Evolutionary conservation across 2,113 vertebrate genomes (phyloP).

Genomic region (Isurus oxyrinchus): DNA sequence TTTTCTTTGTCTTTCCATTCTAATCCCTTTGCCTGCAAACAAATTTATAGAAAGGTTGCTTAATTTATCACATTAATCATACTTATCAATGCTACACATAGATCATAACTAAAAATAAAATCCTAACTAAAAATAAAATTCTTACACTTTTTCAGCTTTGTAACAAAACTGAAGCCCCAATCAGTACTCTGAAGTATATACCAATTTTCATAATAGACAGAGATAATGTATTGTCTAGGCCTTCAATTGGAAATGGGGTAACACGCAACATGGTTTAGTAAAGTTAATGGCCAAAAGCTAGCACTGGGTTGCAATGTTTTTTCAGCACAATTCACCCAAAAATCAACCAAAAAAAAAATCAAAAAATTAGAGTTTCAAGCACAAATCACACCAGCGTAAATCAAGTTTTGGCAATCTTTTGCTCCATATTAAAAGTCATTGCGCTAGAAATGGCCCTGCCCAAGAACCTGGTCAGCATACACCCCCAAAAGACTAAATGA

Average conservation of each 20-base stretch:
- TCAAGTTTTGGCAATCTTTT: not conserved
- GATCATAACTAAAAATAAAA: not conserved
- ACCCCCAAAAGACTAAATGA: not conserved
- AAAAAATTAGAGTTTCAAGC: not conserved
- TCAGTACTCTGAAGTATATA: not conserved
- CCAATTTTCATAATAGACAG: not conserved
- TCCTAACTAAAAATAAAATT: not conserved
- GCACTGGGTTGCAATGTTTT: not conserved
- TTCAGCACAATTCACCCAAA: not conserved
- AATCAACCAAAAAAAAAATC: not conserved
- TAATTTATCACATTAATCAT: not conserved
- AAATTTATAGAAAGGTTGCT: slow-evolving; percentile 31
- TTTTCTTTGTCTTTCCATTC: slow-evolving; percentile 98
- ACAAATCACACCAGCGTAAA: not conserved
- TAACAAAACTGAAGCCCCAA: not conserved
- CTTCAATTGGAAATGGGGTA: not conserved
- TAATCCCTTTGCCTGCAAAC: slow-evolving; percentile 85
- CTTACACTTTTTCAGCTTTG: not conserved
- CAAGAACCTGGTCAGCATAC: too few species aligned
- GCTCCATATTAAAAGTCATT: not conserved
- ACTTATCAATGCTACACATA: not conserved
- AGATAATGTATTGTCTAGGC: not conserved
- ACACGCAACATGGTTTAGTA: not conserved
- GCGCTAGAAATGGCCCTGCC: not conserved
- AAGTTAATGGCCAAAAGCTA: not conserved